phyloP scores from a whole-genome alignment of 2,888 invertebrate species.

The Pyrochroa serraticornis region DNA sequence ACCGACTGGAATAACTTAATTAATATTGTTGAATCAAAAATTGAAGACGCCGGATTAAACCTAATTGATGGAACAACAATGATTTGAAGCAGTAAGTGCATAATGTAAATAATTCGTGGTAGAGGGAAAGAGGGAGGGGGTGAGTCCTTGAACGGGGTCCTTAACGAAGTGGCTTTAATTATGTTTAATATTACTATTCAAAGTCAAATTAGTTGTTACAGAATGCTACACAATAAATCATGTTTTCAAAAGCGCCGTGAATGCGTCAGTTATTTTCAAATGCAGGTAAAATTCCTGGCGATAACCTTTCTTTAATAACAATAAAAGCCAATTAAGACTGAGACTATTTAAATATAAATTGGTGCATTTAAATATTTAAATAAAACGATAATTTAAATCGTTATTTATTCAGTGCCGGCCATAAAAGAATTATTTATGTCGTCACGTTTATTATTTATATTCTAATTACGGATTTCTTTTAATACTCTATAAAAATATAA shows the following conservation, averaged over 20 bases:
- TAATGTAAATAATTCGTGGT: too few species aligned
- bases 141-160: too few species aligned
- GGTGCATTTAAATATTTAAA: slow-evolving; percentile 43
- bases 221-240: slow-evolving; percentile 26
- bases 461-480: slow-evolving; percentile 51
- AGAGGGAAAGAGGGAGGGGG: too few species aligned
- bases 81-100: too few species aligned
- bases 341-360: slow-evolving; percentile 44
- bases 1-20: slow-evolving; percentile 36
- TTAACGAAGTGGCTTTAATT: slow-evolving; percentile 9
- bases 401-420: slow-evolving; percentile 41
- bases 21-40: slow-evolving; percentile 31
- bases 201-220: slow-evolving; percentile 15
- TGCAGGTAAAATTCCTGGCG: slow-evolving; percentile 34
- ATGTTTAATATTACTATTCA: slow-evolving; percentile 20
- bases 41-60: too few species aligned
- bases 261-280: slow-evolving; percentile 21
- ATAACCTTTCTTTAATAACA: slow-evolving; percentile 36
- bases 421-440: slow-evolving; percentile 50
- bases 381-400: slow-evolving; percentile 34
- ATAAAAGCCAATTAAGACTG: slow-evolving; percentile 37
- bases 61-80: too few species aligned
- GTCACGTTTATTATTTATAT: slow-evolving; percentile 50
- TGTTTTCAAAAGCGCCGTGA: slow-evolving; percentile 14
- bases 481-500: slow-evolving; percentile 50